A percentile compares a stretch with the other conserved stretches of the same genome.
Evolutionary conservation across 2,113 vertebrate genomes (phyloP).

Genomic region (Notothenia rossii): DNA sequence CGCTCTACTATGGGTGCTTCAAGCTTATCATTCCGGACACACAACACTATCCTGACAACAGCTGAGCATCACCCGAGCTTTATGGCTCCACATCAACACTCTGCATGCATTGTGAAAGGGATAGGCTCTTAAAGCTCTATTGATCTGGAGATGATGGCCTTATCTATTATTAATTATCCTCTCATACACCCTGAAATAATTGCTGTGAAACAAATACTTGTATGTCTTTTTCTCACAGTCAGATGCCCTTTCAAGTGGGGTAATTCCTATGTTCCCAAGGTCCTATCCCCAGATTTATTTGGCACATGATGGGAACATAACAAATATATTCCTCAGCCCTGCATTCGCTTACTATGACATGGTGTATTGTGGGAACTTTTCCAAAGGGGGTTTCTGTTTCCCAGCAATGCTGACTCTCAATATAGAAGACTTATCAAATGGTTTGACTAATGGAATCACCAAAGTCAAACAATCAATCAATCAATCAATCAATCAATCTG

Average conservation of each 20-base stretch:
- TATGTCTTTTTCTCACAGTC: neutral
- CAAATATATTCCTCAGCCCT: too few relatives aligned
- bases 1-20: slow-evolving; percentile 43
- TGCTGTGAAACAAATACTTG: neutral
- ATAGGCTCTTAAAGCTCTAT: slow-evolving; percentile 31
- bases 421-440: too few relatives aligned
- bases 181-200: neutral
- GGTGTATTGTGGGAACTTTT: too few relatives aligned
- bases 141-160: slow-evolving; percentile 44
- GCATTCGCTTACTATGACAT: too few relatives aligned
- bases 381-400: too few relatives aligned
- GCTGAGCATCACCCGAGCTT: slow-evolving; percentile 39
- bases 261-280: too few relatives aligned
- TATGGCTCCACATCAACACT: slow-evolving; percentile 3
- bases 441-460: too few relatives aligned
- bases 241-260: neutral
- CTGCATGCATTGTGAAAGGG: slow-evolving; percentile 14
- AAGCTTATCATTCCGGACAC: slow-evolving; percentile 51
- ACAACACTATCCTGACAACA: slow-evolving; percentile 49
- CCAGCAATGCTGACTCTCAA: too few relatives aligned
- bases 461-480: too few relatives aligned
- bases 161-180: slow-evolving; percentile 59
- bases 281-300: too few relatives aligned
- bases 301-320: too few relatives aligned
- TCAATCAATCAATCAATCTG: too few relatives aligned